Conservation (phyloP, 2,113 vertebrate genomes). For the Hippocampus abdominalis region DNA sequence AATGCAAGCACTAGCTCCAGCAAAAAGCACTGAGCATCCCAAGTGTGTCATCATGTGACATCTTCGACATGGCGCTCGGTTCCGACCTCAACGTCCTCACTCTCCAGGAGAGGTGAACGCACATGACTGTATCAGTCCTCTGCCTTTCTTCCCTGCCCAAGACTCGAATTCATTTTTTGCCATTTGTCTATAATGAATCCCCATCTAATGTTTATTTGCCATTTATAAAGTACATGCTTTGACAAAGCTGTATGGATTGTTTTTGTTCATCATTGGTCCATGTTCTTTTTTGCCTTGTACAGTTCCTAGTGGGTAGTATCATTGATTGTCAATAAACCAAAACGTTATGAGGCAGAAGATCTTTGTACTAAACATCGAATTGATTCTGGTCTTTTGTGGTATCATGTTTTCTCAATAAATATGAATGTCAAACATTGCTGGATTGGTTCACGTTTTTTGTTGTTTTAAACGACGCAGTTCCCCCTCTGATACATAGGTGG, state of each 20-base stretch:
- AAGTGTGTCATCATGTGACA: conserved; percentile 4
- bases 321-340: neutral
- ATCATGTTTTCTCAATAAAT: conserved; percentile 58
- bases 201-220: conserved; percentile 33
- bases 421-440: neutral
- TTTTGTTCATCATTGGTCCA: neutral
- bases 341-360: conserved; percentile 13
- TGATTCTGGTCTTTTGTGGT: conserved; percentile 30
- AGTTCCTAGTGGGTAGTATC: neutral
- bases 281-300: conserved; percentile 6
- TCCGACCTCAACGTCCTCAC: conserved; percentile 35
- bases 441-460: neutral
- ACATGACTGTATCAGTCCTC: conserved; percentile 90
- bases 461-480: conserved; percentile 7
- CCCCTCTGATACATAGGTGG: conserved; percentile 24
- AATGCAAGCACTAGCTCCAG: conserved; percentile 20
- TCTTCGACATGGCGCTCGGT: neutral
- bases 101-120: conserved; percentile 77
- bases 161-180: neutral
- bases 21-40: conserved; percentile 41
- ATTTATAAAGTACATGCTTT: conserved; percentile 15
- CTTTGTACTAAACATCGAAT: conserved; percentile 32
- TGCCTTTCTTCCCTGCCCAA: conserved; percentile 10
- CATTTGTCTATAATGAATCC: neutral
- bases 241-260: neutral